Evolutionary conservation across 2,113 vertebrate genomes (phyloP).

Genomic region (Platysternon megacephalum): DNA sequence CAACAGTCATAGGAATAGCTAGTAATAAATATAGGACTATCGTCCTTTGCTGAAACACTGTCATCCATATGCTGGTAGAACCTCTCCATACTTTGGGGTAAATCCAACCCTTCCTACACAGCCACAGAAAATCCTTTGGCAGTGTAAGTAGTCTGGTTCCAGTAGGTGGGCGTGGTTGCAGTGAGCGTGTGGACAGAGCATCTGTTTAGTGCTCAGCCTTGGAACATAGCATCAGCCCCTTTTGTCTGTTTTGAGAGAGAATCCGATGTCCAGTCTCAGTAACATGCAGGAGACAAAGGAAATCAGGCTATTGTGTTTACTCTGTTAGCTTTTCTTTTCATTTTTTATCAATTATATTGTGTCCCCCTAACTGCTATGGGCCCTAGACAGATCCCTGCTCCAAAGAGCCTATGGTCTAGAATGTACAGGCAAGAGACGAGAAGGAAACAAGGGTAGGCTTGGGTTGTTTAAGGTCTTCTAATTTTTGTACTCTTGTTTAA

Average conservation of each 20-base stretch:
- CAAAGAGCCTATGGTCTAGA: not conserved
- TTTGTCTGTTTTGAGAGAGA: not conserved
- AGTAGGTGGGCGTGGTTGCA: not conserved
- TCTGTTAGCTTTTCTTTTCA: not conserved
- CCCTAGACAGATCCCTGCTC: rapidly evolving
- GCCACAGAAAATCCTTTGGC: not conserved
- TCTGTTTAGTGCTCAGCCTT: not conserved
- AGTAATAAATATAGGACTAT: not conserved
- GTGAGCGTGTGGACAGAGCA: not conserved
- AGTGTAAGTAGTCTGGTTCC: not conserved
- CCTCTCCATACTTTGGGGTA: not conserved
- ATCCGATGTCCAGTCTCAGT: not conserved
- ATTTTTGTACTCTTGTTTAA: not conserved
- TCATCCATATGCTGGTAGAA: not conserved
- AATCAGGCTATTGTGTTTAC: not conserved
- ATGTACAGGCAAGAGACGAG: not conserved
- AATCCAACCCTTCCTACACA: not conserved
- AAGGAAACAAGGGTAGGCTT: not conserved
- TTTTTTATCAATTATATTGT: not conserved
- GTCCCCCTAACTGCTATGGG: rapidly evolving
- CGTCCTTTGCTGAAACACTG: not conserved
- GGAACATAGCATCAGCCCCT: not conserved
- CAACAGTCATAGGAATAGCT: not conserved
- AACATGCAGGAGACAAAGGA: not conserved
- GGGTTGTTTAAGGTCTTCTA: not conserved